A percentile compares a stretch with the other conserved stretches of the same genome.
Evolutionary conservation across 2,113 vertebrate genomes (phyloP).

Genomic region (Neoarius graeffei): DNA sequence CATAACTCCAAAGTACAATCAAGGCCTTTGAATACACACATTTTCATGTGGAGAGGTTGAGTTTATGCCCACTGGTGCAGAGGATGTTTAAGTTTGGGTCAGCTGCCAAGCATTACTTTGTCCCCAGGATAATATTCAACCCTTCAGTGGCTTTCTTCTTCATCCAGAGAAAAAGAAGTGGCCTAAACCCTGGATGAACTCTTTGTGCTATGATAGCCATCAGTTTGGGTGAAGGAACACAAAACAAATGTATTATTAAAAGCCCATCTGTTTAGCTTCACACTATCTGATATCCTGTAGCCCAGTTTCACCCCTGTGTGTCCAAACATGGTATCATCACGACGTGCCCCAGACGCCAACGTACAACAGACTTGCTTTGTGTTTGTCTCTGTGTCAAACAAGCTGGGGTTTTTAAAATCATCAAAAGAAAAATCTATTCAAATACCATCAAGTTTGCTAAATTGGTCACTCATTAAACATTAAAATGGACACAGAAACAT

Average conservation of each 20-base stretch:
- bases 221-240: constrained; percentile 41
- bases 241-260: constrained; percentile 56
- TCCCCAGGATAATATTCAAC: constrained; percentile 43
- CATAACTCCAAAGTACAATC: background rate
- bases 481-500: background rate
- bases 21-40: background rate
- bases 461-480: background rate
- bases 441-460: background rate
- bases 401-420: background rate
- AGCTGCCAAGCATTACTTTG: constrained; percentile 32
- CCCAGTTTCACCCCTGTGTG: constrained; percentile 32
- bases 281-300: constrained; percentile 41
- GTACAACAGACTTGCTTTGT: background rate
- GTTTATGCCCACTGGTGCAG: constrained; percentile 9
- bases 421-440: background rate
- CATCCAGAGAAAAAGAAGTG: constrained; percentile 6
- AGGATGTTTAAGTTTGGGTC: constrained; percentile 32
- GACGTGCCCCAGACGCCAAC: background rate
- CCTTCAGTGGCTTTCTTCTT: constrained; percentile 32
- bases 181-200: constrained; percentile 55
- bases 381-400: background rate
- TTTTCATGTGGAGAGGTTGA: constrained; percentile 6
- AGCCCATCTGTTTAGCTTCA: constrained; percentile 52
- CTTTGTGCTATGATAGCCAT: constrained; percentile 48
- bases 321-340: constrained; percentile 39